These are phyloP conservation scores for Rallus crepitans DNA, from an alignment of 2,797 vertebrate genomes.

Conservation along the genomic window DNA sequence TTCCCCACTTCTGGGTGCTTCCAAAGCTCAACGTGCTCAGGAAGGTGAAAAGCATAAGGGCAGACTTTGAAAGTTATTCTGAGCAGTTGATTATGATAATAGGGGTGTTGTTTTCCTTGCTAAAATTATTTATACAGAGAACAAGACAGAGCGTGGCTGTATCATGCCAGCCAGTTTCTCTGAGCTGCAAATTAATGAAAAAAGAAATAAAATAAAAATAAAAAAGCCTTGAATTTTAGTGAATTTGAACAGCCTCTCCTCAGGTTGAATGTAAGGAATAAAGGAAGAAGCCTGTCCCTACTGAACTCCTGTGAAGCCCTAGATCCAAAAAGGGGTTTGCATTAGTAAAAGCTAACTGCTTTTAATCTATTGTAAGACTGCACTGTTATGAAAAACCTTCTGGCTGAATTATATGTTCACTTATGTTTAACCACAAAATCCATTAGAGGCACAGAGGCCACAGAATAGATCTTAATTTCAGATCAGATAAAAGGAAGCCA, in stretches of 20 bases:
- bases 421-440: conserved; percentile 62
- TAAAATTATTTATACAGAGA: neutral
- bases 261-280: conserved; percentile 1
- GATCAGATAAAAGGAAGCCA: neutral
- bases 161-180: neutral
- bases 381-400: conserved; percentile 28
- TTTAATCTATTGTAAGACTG: conserved; percentile 59
- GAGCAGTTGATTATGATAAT: conserved; percentile 18
- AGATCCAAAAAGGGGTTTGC: neutral
- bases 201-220: neutral
- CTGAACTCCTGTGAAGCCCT: conserved; percentile 8
- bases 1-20: neutral
- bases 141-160: neutral
- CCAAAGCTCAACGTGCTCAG: neutral
- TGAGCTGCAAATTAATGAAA: neutral
- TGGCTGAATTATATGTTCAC: conserved; percentile 54
- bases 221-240: neutral
- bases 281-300: neutral
- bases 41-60: neutral
- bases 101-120: neutral
- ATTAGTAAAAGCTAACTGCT: conserved; percentile 39
- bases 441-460: conserved; percentile 51
- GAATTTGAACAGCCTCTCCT: neutral
- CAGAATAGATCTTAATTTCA: conserved; percentile 53
- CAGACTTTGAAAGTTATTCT: conserved; percentile 28